Evolutionary conservation across 2,113 vertebrate genomes (phyloP).

Genomic region (Taxidea taxus): DNA sequence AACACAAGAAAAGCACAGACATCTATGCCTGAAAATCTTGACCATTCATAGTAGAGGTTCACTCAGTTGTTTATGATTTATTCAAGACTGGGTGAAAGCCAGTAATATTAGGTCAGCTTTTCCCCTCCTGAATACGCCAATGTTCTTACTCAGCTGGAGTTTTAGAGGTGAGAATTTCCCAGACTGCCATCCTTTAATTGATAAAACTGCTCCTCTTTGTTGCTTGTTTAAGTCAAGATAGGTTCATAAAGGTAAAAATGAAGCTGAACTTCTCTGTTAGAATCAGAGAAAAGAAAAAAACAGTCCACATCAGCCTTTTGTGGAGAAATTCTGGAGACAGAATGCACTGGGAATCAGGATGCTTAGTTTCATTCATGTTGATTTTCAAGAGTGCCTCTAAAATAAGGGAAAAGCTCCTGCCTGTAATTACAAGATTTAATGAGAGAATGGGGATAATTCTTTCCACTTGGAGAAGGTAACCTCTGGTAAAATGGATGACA

Average conservation of each 20-base stretch:
- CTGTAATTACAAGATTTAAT: background rate
- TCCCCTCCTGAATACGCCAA: background rate
- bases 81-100: background rate
- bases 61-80: background rate
- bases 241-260: slow-evolving; percentile 48
- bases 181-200: background rate
- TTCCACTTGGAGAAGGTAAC: background rate
- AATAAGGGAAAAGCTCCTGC: background rate
- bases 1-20: background rate
- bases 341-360: background rate
- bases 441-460: background rate
- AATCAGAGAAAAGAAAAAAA: slow-evolving; percentile 6
- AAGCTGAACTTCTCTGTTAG: background rate
- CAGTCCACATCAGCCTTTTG: background rate
- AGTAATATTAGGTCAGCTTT: background rate
- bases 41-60: background rate
- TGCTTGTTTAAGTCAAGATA: slow-evolving; percentile 28
- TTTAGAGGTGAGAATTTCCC: background rate
- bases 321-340: slow-evolving; percentile 18
- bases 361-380: background rate
- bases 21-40: background rate
- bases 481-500: background rate
- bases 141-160: background rate
- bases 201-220: slow-evolving; percentile 12
- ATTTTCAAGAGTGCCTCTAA: slow-evolving; percentile 12